phyloP scores from a whole-genome alignment of 2,113 vertebrate genomes.

The Callospermophilus lateralis region DNA sequence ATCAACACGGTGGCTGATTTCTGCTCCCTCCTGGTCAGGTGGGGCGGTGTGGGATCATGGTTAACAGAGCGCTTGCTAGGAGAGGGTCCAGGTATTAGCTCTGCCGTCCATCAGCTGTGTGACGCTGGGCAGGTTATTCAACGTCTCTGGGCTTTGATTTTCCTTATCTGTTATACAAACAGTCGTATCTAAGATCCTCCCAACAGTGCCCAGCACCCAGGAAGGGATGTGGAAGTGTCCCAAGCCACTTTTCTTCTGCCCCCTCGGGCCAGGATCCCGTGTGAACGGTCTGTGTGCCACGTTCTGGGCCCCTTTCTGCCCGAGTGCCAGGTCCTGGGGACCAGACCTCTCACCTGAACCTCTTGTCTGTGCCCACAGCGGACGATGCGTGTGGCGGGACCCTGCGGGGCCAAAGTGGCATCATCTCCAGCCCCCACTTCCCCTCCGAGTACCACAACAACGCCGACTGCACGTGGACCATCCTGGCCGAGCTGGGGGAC shows the following conservation, averaged over 20 bases:
- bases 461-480: slow-evolving; percentile 99
- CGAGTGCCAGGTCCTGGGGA: background rate
- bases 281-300: rapidly evolving
- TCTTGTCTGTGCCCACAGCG: slow-evolving; percentile 87
- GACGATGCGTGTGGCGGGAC: slow-evolving; percentile 98
- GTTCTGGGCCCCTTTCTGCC: background rate
- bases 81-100: background rate
- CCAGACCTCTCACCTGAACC: background rate
- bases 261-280: background rate
- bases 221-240: background rate
- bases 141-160: background rate
- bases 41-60: background rate
- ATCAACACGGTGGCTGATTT: background rate
- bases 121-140: background rate
- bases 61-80: background rate
- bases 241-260: background rate
- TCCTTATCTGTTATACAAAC: background rate
- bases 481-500: slow-evolving; percentile 97
- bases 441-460: slow-evolving; percentile 97
- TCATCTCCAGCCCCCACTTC: slow-evolving; percentile 98
- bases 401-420: slow-evolving; percentile 96
- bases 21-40: background rate
- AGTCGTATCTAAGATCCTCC: background rate
- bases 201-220: rapidly evolving
- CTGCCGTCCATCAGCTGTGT: background rate